Conservation (phyloP, 2,113 vertebrate species). For the Vombatus ursinus region DNA sequence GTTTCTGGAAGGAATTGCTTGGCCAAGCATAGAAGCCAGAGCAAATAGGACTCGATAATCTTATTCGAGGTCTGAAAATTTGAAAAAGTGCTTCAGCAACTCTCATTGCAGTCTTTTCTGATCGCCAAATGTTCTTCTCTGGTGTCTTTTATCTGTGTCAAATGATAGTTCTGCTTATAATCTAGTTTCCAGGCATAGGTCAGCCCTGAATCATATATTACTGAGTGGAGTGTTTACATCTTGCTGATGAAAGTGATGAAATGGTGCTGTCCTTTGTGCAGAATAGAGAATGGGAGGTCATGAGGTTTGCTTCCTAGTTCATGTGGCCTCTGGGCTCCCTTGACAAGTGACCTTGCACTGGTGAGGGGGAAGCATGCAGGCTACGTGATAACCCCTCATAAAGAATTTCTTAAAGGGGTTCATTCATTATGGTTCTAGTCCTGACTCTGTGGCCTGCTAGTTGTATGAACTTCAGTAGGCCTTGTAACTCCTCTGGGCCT, state of each 20-base stretch:
- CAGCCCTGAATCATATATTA: neutral
- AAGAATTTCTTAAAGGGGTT: neutral
- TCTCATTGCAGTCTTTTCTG: neutral
- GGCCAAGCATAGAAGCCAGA: neutral
- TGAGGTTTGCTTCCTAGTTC: neutral
- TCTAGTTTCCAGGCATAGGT: neutral
- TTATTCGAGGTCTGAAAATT: neutral
- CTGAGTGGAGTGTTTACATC: neutral
- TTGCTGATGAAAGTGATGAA: neutral
- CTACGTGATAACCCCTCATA: neutral
- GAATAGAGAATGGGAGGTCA: neutral
- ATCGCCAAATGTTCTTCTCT: neutral
- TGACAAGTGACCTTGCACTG: neutral
- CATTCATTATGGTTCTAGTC: neutral
- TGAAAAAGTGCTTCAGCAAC: neutral
- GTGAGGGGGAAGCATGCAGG: neutral
- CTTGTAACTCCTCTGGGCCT: neutral
- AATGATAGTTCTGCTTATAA: neutral
- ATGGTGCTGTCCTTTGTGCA: neutral
- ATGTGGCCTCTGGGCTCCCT: neutral
- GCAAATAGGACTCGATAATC: neutral
- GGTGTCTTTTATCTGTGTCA: neutral
- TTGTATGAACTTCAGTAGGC: neutral
- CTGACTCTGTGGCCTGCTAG: neutral
- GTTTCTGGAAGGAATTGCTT: neutral